Base-by-base conservation (phyloP, 2,113 vertebrate species). In the Trichomycterus rosablanca region DNA sequence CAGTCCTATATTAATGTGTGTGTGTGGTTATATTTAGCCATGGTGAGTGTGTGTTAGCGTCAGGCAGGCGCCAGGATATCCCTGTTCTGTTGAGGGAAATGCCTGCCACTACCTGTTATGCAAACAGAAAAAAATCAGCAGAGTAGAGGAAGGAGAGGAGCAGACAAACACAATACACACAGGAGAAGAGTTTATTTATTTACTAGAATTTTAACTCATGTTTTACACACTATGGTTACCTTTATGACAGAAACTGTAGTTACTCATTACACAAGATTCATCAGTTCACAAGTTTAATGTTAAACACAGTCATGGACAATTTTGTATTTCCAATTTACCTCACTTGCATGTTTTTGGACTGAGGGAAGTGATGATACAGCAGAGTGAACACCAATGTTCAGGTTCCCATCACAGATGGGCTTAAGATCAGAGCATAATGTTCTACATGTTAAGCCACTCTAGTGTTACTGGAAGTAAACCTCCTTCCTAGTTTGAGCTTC, bases 41-140 rank as follows among this genome's bases (percentile, higher is more conserved):
- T 55, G 24, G 48, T 48, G 49, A 66, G 68, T 34, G 88, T 83
- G 86, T 86, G 89, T 73, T 86, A 92, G 90, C 92, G 96, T 95
- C 95, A 90, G 90, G 77, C 86, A 88, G 96, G 93, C 96, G 94
- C 96, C 96, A 97, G 96, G 95, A 98, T 94, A 93, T 98, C 94
- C 96, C 90, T 93, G 82, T 81, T 86, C 92, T 93, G 94, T 91
- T 95, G 90, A 69, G 93, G 94, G 96, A 97, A 97, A 92, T 93
- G 95, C 92, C 92, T 96, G 93, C 89, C 89, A 90, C 92, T 95
- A 97, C 96, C 96, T 97, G 94, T 97, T 95, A 95, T 94, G 93
- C 89, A 95, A 93, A n/a, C n/a, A n/a, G n/a, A n/a, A n/a, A n/a
- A 70, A 78, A 74, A 72, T 52, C 42, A 77, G 67, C 63, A 70